Percentiles rank a stretch among this genome's conserved stretches.
Conservation (phyloP, 2,888 invertebrate genomes). For the Yponomeuta cagnagella region DNA sequence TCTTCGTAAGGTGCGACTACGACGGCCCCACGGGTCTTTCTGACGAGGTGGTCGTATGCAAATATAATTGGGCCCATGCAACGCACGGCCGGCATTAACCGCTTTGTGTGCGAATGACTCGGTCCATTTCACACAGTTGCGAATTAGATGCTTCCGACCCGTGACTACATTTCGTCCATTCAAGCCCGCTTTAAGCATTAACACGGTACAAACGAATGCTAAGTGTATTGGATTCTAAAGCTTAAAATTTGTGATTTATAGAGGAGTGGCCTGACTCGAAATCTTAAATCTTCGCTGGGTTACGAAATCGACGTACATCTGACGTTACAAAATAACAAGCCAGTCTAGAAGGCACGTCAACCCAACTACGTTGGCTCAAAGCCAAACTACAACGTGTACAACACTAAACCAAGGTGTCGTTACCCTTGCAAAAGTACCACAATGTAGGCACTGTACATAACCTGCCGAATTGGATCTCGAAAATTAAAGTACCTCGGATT, state of each 20-base stretch:
- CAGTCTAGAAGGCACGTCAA: neutral
- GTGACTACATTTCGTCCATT: neutral
- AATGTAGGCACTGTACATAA: neutral
- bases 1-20: neutral
- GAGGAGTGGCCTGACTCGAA: no score
- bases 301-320: no score
- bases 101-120: constrained; percentile 64
- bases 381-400: neutral
- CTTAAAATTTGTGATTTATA: no score
- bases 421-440: neutral
- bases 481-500: neutral
- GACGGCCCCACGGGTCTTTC: neutral
- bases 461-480: neutral
- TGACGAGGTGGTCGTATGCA: constrained; percentile 38
- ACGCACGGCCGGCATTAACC: constrained; percentile 58
- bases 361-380: neutral
- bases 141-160: constrained; percentile 53
- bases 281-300: no score
- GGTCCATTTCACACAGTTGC: constrained; percentile 62
- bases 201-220: neutral
- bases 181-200: neutral
- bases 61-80: constrained; percentile 64
- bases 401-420: neutral
- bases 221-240: no score
- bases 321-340: no score